Base-by-base conservation (phyloP, 2,888 invertebrate genomes). In the Pristionchus arcanus region DNA sequence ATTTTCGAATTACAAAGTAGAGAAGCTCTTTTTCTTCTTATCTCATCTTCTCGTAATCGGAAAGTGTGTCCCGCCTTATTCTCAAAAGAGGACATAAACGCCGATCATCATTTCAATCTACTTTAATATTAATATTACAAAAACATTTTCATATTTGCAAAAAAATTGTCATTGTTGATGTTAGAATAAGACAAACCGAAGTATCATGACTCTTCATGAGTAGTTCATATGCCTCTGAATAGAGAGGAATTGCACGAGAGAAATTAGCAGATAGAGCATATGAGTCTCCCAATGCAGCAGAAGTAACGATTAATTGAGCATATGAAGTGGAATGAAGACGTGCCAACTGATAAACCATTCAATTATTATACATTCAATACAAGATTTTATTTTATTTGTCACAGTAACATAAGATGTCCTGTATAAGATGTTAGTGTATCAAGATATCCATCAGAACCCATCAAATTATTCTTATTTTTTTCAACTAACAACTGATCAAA, bases 211-310 rank as follows among this genome's bases (percentile, higher is more conserved):
- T 63, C 66, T 86, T 86, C 42, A 86, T 34, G 25, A 55, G 15
- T 21, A 86, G 66, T 66, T 86, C 86, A 28, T 66, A 66, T 63
- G 86, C 66, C 16, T 86, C 63, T 9, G 68, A 34, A 53, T 87
- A 87, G 21, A 87, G 55, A 31, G 87, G 74, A 71, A 87, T 87
- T 4, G 87, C 87, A 15, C 34, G 42, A 25, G 87, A 59, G 87
- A 87, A 87, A 31, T 87, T 87, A 28, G 71, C 87, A 55, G 87
- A 68, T 21, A 87, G 74, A 42, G 87, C 68, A 53, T 71, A 74
- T 0, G 71, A 55, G 25, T 87, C 87, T 25, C 71, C 87, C 49
- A 71, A 34, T 19, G 87, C 87, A 71, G 87, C 28, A 68, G 53
- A 28, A 25, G 87, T 59, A 4, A 87, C 31, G 31, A 37, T 59